Percentiles rank a stretch among this genome's conserved stretches.
Conservation (phyloP, 2,888 invertebrate species). For the Drosophila longiperda region DNA sequence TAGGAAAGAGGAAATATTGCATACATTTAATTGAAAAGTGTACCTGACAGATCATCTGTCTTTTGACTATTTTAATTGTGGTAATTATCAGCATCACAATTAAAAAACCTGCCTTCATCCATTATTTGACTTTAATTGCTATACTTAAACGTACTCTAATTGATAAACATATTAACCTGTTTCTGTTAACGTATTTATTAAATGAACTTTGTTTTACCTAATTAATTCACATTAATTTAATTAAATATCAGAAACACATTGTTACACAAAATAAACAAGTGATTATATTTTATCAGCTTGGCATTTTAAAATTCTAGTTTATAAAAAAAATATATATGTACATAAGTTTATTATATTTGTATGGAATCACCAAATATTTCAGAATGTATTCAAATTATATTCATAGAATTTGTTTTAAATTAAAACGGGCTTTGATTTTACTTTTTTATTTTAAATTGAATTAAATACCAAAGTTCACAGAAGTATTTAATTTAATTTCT, state of each 20-base stretch:
- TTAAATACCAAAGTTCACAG: background rate
- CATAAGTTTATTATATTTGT: background rate
- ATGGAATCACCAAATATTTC: background rate
- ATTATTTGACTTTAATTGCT: background rate
- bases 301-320: background rate
- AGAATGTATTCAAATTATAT: background rate
- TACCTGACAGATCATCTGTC: background rate
- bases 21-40: background rate
- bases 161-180: background rate
- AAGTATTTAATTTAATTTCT: background rate
- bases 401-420: background rate
- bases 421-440: background rate
- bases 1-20: background rate
- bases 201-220: background rate
- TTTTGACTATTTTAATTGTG: slow-evolving; percentile 20
- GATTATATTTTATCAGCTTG: background rate
- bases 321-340: background rate
- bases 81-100: slow-evolving; percentile 9
- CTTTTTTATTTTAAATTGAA: background rate
- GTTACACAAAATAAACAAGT: background rate
- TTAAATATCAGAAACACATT: background rate
- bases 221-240: background rate
- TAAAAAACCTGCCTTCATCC: background rate
- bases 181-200: background rate
- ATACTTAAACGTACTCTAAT: background rate